A percentile compares a stretch with the other conserved stretches of the same genome.
Evolutionary conservation across 1,140 invertebrate species (phyloP).

Genomic region (Dendrolimus kikuchii): DNA sequence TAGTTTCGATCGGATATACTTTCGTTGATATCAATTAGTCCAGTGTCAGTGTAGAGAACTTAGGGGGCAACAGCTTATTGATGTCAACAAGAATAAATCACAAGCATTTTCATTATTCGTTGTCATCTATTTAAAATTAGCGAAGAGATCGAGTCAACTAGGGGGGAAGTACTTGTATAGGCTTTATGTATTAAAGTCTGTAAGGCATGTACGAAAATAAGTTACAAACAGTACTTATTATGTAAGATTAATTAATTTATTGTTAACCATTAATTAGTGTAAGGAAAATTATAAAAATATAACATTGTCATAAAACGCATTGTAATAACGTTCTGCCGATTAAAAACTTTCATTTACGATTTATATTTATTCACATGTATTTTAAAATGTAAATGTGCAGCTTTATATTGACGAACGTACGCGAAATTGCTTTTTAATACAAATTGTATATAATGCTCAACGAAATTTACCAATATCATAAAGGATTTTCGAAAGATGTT

Average conservation of each 20-base stretch:
- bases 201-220: conserved; percentile 46
- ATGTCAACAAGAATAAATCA: conserved; percentile 13
- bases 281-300: conserved; percentile 27
- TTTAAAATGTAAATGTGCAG: conserved; percentile 34
- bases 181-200: conserved; percentile 67
- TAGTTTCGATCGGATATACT: conserved; percentile 2
- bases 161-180: conserved; percentile 57
- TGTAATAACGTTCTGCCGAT: neutral
- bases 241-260: conserved; percentile 50
- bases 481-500: conserved; percentile 3
- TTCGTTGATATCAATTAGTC: too few relatives aligned
- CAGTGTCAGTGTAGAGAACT: conserved; percentile 18
- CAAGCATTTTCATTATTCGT: too few relatives aligned
- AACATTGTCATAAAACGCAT: conserved; percentile 10
- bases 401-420: conserved; percentile 38
- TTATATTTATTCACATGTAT: conserved; percentile 4
- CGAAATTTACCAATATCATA: conserved; percentile 8
- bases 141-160: conserved; percentile 1
- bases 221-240: conserved; percentile 38
- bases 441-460: conserved; percentile 37
- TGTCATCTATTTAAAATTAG: conserved; percentile 1
- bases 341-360: neutral
- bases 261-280: conserved; percentile 47
- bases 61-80: conserved; percentile 21
- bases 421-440: conserved; percentile 40